Evolutionary conservation across 2,797 vertebrate species (phyloP).

Genomic region (Lophotriccus pileatus): DNA sequence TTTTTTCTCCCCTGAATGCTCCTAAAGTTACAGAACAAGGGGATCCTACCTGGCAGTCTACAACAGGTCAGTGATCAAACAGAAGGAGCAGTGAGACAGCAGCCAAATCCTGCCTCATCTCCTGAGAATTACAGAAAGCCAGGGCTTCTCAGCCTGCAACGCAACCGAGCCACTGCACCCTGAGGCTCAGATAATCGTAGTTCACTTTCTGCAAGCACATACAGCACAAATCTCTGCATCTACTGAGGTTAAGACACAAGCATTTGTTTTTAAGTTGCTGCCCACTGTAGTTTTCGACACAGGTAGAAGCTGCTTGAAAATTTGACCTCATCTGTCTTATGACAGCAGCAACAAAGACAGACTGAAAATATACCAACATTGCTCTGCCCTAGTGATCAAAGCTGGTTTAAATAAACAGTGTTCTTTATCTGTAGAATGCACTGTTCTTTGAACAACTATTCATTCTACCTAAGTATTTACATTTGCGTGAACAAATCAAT

Average conservation of each 20-base stretch:
- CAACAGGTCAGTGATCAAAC: conserved; percentile 86
- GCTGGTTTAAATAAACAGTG: conserved; percentile 66
- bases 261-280: conserved; percentile 6
- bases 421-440: conserved; percentile 70
- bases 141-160: conserved; percentile 5
- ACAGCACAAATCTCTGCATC: neutral
- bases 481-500: conserved; percentile 66
- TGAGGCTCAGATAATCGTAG: neutral
- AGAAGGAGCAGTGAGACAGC: conserved; percentile 62
- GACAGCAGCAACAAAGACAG: conserved; percentile 65
- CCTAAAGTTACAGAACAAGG: conserved; percentile 77
- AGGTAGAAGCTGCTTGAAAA: conserved; percentile 54
- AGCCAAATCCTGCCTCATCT: conserved; percentile 66
- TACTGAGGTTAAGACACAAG: neutral
- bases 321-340: conserved; percentile 59
- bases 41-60: conserved; percentile 74
- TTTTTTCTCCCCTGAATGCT: conserved; percentile 60
- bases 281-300: conserved; percentile 12
- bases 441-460: conserved; percentile 68
- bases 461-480: conserved; percentile 68
- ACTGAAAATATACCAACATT: conserved; percentile 50
- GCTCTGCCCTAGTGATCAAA: conserved; percentile 73
- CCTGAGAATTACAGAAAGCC: conserved; percentile 57
- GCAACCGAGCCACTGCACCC: neutral
- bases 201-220: neutral